These are phyloP conservation scores for Sinocyclocheilus rhinocerous DNA, from an alignment of 2,113 vertebrate species.

Conservation along the genomic window DNA sequence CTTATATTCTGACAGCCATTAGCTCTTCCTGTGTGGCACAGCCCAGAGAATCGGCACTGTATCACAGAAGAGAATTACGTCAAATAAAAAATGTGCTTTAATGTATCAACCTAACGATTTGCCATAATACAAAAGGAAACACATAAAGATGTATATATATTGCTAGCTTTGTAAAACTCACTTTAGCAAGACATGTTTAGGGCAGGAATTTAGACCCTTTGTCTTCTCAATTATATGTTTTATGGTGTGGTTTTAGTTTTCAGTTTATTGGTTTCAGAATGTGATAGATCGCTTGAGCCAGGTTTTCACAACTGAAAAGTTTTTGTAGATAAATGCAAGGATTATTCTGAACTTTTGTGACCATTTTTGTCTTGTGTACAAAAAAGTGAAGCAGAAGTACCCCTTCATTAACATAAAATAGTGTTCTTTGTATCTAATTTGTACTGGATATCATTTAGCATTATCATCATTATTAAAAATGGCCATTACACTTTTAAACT, in stretches of 20 bases:
- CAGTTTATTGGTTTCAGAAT: not conserved
- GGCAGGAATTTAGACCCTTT: not conserved
- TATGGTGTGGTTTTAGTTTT: not conserved
- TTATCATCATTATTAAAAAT: not conserved
- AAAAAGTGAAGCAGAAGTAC: not conserved
- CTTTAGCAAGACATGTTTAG: not conserved
- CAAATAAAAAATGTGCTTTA: not conserved
- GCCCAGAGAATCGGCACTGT: not conserved
- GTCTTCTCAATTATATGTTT: not conserved
- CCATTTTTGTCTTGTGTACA: not conserved
- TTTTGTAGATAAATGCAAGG: not conserved
- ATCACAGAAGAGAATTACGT: not conserved
- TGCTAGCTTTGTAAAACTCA: not conserved
- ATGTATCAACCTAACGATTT: not conserved
- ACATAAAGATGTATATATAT: not conserved
- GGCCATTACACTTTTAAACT: not conserved
- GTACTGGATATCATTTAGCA: not conserved
- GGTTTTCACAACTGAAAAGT: not conserved
- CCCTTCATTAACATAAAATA: not conserved
- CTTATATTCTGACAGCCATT: constrained; percentile 21
- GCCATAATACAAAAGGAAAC: not conserved
- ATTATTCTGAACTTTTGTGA: not conserved
- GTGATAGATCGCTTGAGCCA: not conserved
- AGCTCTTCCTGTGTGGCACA: constrained; percentile 10
- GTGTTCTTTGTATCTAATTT: not conserved